Conservation (phyloP, 1,140 invertebrate species). For the Drosophila rhopaloa region DNA sequence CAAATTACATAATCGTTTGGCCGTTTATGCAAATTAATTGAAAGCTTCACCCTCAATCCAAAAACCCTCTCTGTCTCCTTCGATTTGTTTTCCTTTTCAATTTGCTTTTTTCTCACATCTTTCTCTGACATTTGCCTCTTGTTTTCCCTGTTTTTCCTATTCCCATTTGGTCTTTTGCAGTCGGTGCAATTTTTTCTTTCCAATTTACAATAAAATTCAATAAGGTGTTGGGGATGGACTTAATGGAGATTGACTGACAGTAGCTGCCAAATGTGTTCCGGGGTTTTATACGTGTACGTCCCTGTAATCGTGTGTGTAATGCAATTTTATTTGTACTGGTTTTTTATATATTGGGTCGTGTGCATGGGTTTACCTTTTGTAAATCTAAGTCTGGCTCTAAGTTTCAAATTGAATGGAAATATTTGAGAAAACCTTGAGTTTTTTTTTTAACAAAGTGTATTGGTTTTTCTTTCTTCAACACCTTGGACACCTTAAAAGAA, state of each 20-base stretch:
- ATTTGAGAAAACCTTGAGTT: background rate
- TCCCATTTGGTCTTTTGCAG: slow-evolving; percentile 40
- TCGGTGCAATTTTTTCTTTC: slow-evolving; percentile 58
- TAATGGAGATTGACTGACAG: slow-evolving; percentile 81
- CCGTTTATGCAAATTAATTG: slow-evolving; percentile 76
- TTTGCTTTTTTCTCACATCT: slow-evolving; percentile 51
- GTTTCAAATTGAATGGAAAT: slow-evolving; percentile 7
- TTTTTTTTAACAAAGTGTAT: background rate
- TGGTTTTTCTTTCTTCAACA: background rate
- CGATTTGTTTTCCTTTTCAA: slow-evolving; percentile 41
- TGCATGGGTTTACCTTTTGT: slow-evolving; percentile 21
- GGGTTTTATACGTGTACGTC: slow-evolving; percentile 18
- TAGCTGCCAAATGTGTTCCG: slow-evolving; percentile 70
- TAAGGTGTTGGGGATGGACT: slow-evolving; percentile 73
- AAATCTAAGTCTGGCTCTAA: slow-evolving; percentile 60
- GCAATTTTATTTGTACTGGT: slow-evolving; percentile 30
- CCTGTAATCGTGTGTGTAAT: slow-evolving; percentile 33
- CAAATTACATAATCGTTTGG: slow-evolving; percentile 77
- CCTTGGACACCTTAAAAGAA: too few species aligned
- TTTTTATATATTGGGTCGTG: slow-evolving; percentile 18
- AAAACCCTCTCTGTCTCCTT: background rate
- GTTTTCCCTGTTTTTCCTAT: slow-evolving; percentile 7
- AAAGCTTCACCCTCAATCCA: slow-evolving; percentile 16
- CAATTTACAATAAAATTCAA: slow-evolving; percentile 82
- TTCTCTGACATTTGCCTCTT: slow-evolving; percentile 35